Conservation (phyloP, 2,888 invertebrate species). For the Formica aserva region DNA sequence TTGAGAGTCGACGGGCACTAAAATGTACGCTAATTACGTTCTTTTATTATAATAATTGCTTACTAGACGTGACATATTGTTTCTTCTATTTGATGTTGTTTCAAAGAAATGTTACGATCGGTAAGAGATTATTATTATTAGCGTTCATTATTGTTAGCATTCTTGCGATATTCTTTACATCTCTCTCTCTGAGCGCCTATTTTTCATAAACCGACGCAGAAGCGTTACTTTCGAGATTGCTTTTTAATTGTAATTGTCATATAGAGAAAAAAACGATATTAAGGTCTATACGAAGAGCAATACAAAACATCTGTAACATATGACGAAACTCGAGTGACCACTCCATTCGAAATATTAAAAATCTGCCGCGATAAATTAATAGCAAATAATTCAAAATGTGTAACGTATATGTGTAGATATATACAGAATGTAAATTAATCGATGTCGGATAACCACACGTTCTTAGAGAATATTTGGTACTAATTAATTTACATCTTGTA, state of each 20-base stretch:
- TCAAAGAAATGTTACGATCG: slow-evolving; percentile 1
- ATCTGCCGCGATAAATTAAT: neutral
- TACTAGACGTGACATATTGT: slow-evolving; percentile 18
- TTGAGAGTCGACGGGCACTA: slow-evolving; percentile 22
- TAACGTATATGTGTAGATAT: no score
- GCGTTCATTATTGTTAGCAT: slow-evolving; percentile 36
- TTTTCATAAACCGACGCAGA: slow-evolving; percentile 54
- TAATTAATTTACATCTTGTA: neutral
- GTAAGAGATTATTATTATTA: slow-evolving; percentile 27
- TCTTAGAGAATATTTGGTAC: no score
- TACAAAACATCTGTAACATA: slow-evolving; percentile 63
- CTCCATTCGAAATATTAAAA: slow-evolving; percentile 61
- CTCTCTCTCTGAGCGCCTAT: slow-evolving; percentile 52
- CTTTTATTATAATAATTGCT: slow-evolving; percentile 9
- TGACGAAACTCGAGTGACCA: slow-evolving; percentile 61
- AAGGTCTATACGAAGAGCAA: slow-evolving; percentile 68
- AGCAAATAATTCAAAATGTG: neutral
- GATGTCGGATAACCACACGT: neutral
- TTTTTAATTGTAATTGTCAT: slow-evolving; percentile 31
- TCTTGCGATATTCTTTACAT: slow-evolving; percentile 49
- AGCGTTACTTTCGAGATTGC: slow-evolving; percentile 40
- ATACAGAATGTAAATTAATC: neutral
- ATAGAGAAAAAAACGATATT: slow-evolving; percentile 24
- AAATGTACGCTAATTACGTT: slow-evolving; percentile 7
- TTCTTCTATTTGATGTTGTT: slow-evolving; percentile 6